Evolutionary conservation across 2,113 vertebrate genomes (phyloP).

Genomic region (Phylloscopus trochiloides): DNA sequence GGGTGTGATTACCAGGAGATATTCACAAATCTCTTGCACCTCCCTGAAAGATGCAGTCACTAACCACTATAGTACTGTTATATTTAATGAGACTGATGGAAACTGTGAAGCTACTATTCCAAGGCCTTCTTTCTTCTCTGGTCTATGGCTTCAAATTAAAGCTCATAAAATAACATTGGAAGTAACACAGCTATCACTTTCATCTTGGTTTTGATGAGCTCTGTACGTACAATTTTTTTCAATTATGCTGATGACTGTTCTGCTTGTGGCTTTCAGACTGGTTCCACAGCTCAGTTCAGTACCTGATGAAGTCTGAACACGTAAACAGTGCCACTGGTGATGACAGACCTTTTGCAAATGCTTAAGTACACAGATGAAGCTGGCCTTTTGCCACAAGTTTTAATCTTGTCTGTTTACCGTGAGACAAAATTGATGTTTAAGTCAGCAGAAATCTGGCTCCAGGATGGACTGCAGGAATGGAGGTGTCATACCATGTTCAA

Average conservation of each 20-base stretch:
- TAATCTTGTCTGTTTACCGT: not conserved
- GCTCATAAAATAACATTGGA: not conserved
- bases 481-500: not conserved
- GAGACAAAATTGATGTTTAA: not conserved
- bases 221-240: not conserved
- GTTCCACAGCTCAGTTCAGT: not conserved
- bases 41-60: not conserved
- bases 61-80: not conserved
- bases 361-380: not conserved
- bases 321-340: not conserved
- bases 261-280: not conserved
- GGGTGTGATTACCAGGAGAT: not conserved
- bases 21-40: not conserved
- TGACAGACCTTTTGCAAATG: not conserved
- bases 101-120: not conserved
- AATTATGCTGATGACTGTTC: not conserved
- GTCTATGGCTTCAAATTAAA: not conserved
- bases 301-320: not conserved
- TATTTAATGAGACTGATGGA: not conserved
- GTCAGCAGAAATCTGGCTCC: constrained; percentile 11
- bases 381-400: not conserved
- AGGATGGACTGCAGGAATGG: not conserved
- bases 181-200: not conserved
- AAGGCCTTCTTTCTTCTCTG: not conserved
- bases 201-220: not conserved